Evolutionary conservation across 2,888 invertebrate species (phyloP).

Genomic region (Drosophila yooni): DNA sequence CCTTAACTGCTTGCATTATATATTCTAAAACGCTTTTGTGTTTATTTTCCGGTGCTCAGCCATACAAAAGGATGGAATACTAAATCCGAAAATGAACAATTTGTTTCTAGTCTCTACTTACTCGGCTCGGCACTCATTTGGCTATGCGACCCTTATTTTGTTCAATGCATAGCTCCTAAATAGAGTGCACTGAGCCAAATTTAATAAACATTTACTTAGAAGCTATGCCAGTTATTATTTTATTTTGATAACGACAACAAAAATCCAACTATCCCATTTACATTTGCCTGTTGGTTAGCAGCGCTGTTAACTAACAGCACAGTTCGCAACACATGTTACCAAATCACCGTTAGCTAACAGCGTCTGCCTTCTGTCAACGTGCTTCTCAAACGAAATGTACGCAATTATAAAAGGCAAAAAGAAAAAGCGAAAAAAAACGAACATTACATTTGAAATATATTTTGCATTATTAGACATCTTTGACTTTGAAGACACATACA

Average conservation of each 20-base stretch:
- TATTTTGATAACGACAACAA: constrained; percentile 8
- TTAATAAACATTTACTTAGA: constrained; percentile 29
- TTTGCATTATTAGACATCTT: constrained; percentile 21
- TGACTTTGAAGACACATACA: constrained; percentile 22
- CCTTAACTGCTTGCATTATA: constrained; percentile 32
- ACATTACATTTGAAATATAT: constrained; percentile 8
- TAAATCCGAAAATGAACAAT: constrained; percentile 35
- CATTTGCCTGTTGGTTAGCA: constrained; percentile 41
- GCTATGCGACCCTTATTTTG: constrained; percentile 49
- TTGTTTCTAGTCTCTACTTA: constrained; percentile 64
- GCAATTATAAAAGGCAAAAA: constrained; percentile 1
- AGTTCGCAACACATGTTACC: constrained; percentile 59
- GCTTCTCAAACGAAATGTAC: not conserved
- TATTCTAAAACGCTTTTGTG: constrained; percentile 24
- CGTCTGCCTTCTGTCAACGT: constrained; percentile 15
- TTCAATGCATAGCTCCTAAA: constrained; percentile 66
- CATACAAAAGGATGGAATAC: constrained; percentile 8
- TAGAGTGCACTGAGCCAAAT: constrained; percentile 40
- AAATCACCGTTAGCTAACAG: constrained; percentile 43
- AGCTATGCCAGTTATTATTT: constrained; percentile 7
- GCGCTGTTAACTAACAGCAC: constrained; percentile 44
- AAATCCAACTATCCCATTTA: constrained; percentile 18
- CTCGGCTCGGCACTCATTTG: constrained; percentile 60
- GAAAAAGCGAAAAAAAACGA: not conserved
- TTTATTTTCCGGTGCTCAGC: constrained; percentile 39